These are phyloP conservation scores for Carassius carassius DNA, from an alignment of 2,113 vertebrate species.

Conservation along the genomic window DNA sequence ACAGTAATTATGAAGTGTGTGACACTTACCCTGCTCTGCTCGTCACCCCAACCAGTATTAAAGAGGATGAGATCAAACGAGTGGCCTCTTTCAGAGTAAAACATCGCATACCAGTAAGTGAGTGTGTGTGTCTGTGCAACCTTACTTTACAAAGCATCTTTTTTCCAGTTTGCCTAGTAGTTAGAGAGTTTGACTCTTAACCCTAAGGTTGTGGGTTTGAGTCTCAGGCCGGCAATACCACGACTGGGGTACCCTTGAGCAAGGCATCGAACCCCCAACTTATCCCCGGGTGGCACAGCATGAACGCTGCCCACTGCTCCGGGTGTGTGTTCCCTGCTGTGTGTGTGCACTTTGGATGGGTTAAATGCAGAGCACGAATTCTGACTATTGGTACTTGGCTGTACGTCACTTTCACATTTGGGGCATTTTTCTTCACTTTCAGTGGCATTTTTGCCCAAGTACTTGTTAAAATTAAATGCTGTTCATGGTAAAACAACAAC, in stretches of 20 bases:
- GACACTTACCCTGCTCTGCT: conserved; percentile 92
- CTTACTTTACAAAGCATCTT: background rate
- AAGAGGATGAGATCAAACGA: conserved; percentile 88
- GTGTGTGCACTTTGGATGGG: no score
- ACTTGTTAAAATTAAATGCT: background rate
- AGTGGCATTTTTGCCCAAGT: background rate
- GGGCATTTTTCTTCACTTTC: background rate
- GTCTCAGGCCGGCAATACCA: no score
- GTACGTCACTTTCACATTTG: background rate
- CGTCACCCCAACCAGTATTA: conserved; percentile 89
- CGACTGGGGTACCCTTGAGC: no score
- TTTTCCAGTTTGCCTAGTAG: background rate
- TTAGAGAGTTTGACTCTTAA: no score
- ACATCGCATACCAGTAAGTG: conserved; percentile 91
- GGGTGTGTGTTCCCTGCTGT: no score
- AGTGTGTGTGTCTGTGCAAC: background rate
- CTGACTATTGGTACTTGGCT: no score
- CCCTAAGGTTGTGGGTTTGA: no score
- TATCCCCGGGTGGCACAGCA: no score
- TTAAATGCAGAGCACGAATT: no score
- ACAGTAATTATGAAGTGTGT: conserved; percentile 89
- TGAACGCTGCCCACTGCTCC: no score
- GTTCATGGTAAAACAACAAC: background rate
- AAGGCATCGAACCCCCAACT: no score
- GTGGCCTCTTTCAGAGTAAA: conserved; percentile 90